Evolutionary conservation across 2,888 invertebrate genomes (phyloP), one percentile per base, ranked within the genome.

Genomic region (Liopterus haemorrhoidalis): DNA sequence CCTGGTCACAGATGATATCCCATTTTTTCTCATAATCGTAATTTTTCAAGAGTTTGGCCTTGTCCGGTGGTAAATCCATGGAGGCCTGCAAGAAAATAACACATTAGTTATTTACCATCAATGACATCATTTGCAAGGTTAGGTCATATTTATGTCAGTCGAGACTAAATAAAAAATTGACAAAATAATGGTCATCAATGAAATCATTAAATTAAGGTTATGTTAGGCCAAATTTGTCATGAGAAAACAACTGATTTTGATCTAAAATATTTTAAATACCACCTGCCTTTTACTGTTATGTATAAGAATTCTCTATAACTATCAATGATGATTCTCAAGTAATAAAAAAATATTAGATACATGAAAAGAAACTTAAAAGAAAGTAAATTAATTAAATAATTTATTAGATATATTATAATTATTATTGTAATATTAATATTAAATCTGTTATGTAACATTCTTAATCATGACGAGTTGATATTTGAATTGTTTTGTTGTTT

Each of bases 1-100:
- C 89, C 81, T 92, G 95, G 79, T 99, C 97, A 76, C 95, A 95
- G 72, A 99, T 94, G 69, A 99, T 88, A 72, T 99, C 96, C 97
- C 97, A 99, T 73, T 99, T 99, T 72, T 95, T 96, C 68, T 95
- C 92, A 69, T 90, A 85, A 71, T 96, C 95, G 68, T 97, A 97
- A 67, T 87, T 89, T 59, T 89, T 87, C 53, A 94, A 75, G 25
- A 96, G 78, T 72, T 96, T 95, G 59, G 95, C 94, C 71, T 99
- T 99, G 72, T 99, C 97, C 22, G 97, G 94, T 15, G 97, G 97
- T 56, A 99, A 75, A 70, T 99, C 97, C 96, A 97, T 97, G 49
- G 94, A 94, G 41, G 92, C 92, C 95, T 97, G 76, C 5, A 82
- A 81, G 60, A 61, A 57, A 64, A 61, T 57, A 52, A 54, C n/a